Evolutionary conservation across 2,888 invertebrate genomes (phyloP).

Genomic region (Dascillus cervinus): DNA sequence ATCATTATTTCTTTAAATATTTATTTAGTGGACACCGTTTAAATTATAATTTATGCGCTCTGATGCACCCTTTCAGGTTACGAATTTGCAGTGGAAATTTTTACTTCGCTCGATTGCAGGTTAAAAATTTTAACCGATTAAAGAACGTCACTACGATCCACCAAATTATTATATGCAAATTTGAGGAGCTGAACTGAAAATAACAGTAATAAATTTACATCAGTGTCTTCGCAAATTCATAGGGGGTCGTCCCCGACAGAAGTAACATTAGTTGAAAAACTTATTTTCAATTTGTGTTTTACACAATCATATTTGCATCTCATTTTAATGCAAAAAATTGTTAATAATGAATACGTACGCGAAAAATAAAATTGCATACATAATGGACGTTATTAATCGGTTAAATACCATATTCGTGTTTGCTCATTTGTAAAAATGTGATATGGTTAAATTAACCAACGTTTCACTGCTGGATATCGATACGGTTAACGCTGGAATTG

Average conservation of each 20-base stretch:
- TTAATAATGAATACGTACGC: too few species aligned
- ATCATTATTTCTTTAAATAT: too few species aligned
- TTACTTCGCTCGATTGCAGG: too few species aligned
- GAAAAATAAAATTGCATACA: too few species aligned
- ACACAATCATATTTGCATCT: too few species aligned
- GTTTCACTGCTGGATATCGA: slow-evolving; percentile 17
- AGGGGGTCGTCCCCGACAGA: slow-evolving; percentile 30
- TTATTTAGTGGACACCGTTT: too few species aligned
- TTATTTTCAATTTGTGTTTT: slow-evolving; percentile 11
- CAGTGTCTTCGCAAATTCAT: slow-evolving; percentile 30
- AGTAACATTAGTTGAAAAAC: slow-evolving; percentile 25
- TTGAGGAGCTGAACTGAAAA: slow-evolving; percentile 29
- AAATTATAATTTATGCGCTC: too few species aligned
- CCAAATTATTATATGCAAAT: slow-evolving; percentile 34
- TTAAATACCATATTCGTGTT: slow-evolving; percentile 18
- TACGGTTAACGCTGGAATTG: slow-evolving; percentile 11
- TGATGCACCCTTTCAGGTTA: too few species aligned
- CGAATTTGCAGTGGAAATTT: too few species aligned
- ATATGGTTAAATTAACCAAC: slow-evolving; percentile 19
- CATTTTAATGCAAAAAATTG: too few species aligned
- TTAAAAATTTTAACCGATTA: too few species aligned
- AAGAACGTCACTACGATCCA: too few species aligned
- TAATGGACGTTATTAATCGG: slow-evolving; percentile 16
- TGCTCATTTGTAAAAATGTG: slow-evolving; percentile 23
- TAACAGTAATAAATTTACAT: slow-evolving; percentile 34